These are phyloP conservation scores for Tor tambroides DNA, from an alignment of 2,113 vertebrate species.

Conservation along the genomic window DNA sequence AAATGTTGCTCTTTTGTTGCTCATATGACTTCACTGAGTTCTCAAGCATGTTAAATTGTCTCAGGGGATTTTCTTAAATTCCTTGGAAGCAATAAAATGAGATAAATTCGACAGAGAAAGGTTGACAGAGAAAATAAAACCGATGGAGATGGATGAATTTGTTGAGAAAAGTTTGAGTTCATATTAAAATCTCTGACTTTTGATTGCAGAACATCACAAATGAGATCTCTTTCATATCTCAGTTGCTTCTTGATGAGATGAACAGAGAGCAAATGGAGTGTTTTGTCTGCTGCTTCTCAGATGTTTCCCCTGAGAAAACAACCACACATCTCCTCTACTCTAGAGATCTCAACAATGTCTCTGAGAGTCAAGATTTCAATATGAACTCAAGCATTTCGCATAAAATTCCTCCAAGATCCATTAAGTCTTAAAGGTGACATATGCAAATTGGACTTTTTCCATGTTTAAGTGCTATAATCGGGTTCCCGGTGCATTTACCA, in stretches of 20 bases:
- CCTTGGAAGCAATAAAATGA: not conserved
- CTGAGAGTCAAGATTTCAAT: not conserved
- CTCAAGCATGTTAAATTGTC: not conserved
- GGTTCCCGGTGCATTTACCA: no score
- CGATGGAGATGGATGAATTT: not conserved
- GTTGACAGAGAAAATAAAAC: not conserved
- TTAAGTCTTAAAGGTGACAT: no score
- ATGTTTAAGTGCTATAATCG: no score
- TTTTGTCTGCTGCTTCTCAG: no score
- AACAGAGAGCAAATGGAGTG: no score
- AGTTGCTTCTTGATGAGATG: no score
- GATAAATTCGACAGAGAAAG: not conserved
- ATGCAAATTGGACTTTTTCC: no score
- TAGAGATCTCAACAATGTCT: not conserved
- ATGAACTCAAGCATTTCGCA: not conserved
- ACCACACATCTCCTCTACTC: not conserved
- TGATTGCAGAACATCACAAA: not conserved
- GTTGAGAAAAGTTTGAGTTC: not conserved
- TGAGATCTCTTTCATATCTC: no score
- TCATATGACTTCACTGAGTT: not conserved
- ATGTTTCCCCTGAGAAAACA: not conserved
- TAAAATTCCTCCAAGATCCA: not conserved
- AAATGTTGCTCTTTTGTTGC: not conserved
- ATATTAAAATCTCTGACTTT: not conserved
- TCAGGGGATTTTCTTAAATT: not conserved